Conservation (phyloP, 37 sponge, comb jelly and placozoan genomes). For the Mnemiopsis leidyi region DNA sequence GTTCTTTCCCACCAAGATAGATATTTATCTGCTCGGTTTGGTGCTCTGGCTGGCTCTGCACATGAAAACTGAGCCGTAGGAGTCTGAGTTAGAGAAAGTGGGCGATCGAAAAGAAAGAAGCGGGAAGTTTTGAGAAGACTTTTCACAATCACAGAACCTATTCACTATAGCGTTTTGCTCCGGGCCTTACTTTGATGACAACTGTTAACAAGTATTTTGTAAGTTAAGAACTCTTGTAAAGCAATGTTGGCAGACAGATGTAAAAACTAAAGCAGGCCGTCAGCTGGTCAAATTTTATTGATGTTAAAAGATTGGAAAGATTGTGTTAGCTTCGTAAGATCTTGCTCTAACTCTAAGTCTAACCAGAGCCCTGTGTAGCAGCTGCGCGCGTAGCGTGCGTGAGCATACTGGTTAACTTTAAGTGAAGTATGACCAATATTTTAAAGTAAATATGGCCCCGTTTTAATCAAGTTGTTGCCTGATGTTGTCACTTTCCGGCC, state of each 20-base stretch:
- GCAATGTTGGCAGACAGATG: neutral
- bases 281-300: neutral
- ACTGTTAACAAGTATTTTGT: neutral
- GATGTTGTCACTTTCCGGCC: too few relatives aligned
- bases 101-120: neutral
- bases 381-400: too few relatives aligned
- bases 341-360: too few relatives aligned
- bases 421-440: too few relatives aligned
- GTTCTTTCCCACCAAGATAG: neutral
- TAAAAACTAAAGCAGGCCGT: neutral
- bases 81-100: neutral
- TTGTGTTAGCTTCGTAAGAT: too few relatives aligned
- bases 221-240: neutral
- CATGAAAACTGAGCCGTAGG: neutral
- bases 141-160: neutral
- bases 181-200: neutral
- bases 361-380: too few relatives aligned
- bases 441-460: too few relatives aligned
- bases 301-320: too few relatives aligned
- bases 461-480: too few relatives aligned
- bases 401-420: too few relatives aligned
- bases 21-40: neutral
- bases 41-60: neutral
- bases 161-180: neutral
- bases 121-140: neutral